Base-by-base conservation (phyloP, 2,113 vertebrate species). In the western clawed frog (Xenopus tropicalis) region DNA sequence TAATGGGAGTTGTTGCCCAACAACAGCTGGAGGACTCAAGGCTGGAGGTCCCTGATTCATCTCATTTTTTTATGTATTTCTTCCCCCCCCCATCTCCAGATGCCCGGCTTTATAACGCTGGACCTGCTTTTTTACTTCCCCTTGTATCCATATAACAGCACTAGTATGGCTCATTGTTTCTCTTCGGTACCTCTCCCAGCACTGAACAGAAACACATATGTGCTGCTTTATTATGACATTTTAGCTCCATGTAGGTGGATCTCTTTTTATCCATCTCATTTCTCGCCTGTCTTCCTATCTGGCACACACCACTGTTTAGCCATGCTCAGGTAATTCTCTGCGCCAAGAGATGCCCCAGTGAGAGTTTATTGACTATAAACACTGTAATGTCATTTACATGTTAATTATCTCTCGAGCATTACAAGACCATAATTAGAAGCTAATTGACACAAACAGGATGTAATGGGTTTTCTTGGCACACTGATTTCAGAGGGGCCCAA, bases 301-400 rank as follows among this genome's bases (percentile, higher is more conserved):
- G 54, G 52, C 22, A 12, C 24, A 6, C 16, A 22, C 17, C n/a
- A 8, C 70, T 57, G 29, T 20, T 19, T 20, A 37, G 59, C 23
- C n/a, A 24, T 11, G 37, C 19, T 66, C 52, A 59, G 72, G 42
- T 67, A 52, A 3, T 24, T 20, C 29, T 11, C 61, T 64, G 46
- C 6, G 42, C 43, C 63, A 57, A 16, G 24, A 43, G 69, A 61
- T 24, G 72, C 48, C 72, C 72, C 72, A 61, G 72, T 14, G 65
- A 68, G 72, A 61, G 42, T 68, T 68, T 74, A 74, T 74, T 74
- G 72, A 74, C 72, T 74, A 74, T 74, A 74, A 74, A 74, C 72
- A 74, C 43, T 61, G 71, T 74, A 74, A 74, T 74, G 72, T 74
- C 72, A 74, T 74, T 74, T 74, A 74, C 72, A 74, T 74, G 72